Base-by-base conservation (phyloP, 2,888 invertebrate genomes). In the Pecten maximus region DNA sequence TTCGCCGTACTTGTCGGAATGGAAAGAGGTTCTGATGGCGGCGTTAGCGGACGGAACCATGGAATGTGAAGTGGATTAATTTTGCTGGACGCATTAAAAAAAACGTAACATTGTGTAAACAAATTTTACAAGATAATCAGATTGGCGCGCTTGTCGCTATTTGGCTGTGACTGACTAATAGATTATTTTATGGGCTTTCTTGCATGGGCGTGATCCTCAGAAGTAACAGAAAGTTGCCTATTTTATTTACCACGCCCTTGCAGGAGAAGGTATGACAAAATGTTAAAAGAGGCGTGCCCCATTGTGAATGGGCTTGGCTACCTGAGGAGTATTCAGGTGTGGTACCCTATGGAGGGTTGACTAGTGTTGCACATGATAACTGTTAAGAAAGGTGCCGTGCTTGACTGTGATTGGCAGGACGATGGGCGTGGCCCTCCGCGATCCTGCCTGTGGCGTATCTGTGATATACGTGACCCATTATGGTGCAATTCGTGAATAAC, bases 1-100 rank as follows among this genome's bases (percentile, higher is more conserved):
- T 90, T 94, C 95, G 12, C 94, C 95, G 0, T 94, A 94, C 87
- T 93, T 94, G n/a, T 91, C 93, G 16, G 94, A 95, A 40, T 96
- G 96, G 96, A 91, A 93, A 74, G 87, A 91, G 19, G 92, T 95
- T 10, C 92, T 93, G 19, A 92, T 90, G 39, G 88, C 87, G 35
- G 94, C 94, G 15, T 90, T 93, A 88, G 87, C 90, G 12, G 92
- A 92, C 19, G 94, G 94, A 10, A 90, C 89, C 16, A 92, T 94
- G 92, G 92, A 94, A 87, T 95, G 95, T 89, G 86, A 92, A 16
- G 89, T 91, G 35, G 91, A 91, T 16, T 92, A 88, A 91, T 87
- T 44, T 87, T 74, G 35, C 16, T 86, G n/a, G 39, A 88, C 23
- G 28, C 23, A 40, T 44, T 40, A 6, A 44, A 19, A 88, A 44